A percentile compares a stretch with the other conserved stretches of the same genome.
Evolutionary conservation across 2,113 vertebrate species (phyloP).

Genomic region (Ptychochromis oligacanthus): DNA sequence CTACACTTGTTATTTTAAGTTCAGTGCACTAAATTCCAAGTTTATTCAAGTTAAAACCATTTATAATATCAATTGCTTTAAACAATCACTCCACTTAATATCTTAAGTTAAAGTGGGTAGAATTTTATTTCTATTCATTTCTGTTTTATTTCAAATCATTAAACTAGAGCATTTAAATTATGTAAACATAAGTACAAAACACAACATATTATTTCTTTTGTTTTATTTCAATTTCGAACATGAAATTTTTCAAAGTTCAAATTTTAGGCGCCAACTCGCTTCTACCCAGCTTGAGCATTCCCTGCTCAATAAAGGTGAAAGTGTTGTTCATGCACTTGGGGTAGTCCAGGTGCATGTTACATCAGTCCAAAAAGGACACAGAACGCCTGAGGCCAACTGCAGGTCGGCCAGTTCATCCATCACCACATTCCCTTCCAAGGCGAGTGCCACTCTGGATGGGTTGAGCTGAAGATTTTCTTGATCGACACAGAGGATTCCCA

Average conservation of each 20-base stretch:
- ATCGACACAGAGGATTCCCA: not conserved
- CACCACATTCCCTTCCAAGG: not conserved
- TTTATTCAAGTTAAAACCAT: too few species aligned
- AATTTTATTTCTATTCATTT: too few species aligned
- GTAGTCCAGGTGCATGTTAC: not conserved
- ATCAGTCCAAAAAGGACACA: not conserved
- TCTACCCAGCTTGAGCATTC: not conserved
- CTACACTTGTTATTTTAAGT: too few species aligned
- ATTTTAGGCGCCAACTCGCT: not conserved
- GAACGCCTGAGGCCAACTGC: not conserved
- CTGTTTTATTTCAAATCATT: too few species aligned
- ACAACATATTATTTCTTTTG: too few species aligned
- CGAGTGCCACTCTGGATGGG: not conserved
- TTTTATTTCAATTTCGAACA: too few species aligned
- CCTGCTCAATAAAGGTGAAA: not conserved
- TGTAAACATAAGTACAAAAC: too few species aligned
- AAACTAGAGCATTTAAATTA: too few species aligned
- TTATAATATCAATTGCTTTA: too few species aligned
- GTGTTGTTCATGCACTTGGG: not conserved
- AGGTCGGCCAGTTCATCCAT: not conserved
- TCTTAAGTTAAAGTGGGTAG: too few species aligned
- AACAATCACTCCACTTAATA: too few species aligned
- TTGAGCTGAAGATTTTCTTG: not conserved
- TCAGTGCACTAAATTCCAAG: too few species aligned
- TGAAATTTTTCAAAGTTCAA: not conserved